Evolutionary conservation across 2,888 invertebrate genomes (phyloP).

Genomic region (Eueremaeus valkanovi): DNA sequence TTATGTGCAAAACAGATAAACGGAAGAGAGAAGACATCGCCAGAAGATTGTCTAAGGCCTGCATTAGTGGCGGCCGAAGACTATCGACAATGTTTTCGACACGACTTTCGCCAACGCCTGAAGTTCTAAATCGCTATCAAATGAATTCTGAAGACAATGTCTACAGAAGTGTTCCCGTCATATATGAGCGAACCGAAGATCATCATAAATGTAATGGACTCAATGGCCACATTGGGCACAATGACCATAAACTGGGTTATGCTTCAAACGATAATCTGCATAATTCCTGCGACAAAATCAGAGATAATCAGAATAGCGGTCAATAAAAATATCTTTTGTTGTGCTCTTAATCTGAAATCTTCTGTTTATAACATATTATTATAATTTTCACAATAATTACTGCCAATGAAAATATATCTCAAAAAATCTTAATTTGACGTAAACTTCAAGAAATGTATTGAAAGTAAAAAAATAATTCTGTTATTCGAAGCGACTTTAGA

Average conservation of each 20-base stretch:
- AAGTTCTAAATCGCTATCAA: background rate
- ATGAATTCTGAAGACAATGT: background rate
- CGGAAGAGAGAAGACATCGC: constrained; percentile 33
- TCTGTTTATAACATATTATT: background rate
- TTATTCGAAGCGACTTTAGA: too few species aligned
- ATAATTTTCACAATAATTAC: too few species aligned
- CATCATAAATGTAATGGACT: background rate
- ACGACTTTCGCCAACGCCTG: background rate
- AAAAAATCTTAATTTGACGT: too few species aligned
- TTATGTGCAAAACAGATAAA: constrained; percentile 35
- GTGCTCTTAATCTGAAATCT: too few species aligned
- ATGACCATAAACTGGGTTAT: too few species aligned
- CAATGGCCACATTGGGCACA: too few species aligned
- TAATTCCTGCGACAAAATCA: background rate
- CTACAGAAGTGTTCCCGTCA: constrained; percentile 23
- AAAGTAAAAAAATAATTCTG: too few species aligned
- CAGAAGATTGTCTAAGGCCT: constrained; percentile 33
- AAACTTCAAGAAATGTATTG: too few species aligned
- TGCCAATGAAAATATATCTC: too few species aligned
- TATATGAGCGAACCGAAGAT: constrained; percentile 1
- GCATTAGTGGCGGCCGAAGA: constrained; percentile 28
- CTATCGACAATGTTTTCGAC: constrained; percentile 15
- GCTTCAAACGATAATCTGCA: background rate
- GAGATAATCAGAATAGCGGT: too few species aligned
- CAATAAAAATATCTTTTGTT: too few species aligned